phyloP scores from a whole-genome alignment of 1,140 invertebrate species.

The Drosophila setifemur region DNA sequence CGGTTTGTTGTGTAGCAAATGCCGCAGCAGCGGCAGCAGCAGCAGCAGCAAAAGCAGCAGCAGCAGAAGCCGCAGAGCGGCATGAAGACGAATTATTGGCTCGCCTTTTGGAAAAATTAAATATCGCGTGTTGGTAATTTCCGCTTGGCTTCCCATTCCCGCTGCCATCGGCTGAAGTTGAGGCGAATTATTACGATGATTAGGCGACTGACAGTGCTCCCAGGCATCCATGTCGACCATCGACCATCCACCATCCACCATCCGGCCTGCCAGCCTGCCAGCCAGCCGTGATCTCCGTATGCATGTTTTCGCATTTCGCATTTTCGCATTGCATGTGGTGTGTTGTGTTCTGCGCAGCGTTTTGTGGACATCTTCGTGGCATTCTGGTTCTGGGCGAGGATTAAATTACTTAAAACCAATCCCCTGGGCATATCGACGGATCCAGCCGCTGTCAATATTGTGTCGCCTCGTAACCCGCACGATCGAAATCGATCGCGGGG shows the following conservation, averaged over 20 bases:
- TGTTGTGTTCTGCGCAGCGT: slow-evolving; percentile 44
- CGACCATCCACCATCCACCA: slow-evolving; percentile 56
- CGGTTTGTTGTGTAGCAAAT: too few species aligned
- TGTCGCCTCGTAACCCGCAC: slow-evolving; percentile 71
- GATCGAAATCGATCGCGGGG: slow-evolving; percentile 51
- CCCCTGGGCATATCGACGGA: slow-evolving; percentile 74
- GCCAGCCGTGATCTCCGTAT: slow-evolving; percentile 54
- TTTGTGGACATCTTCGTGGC: slow-evolving; percentile 76
- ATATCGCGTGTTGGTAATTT: slow-evolving; percentile 80
- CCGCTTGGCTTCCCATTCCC: slow-evolving; percentile 76
- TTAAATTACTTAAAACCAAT: slow-evolving; percentile 74
- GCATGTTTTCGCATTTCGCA: slow-evolving; percentile 41
- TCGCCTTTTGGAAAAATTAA: slow-evolving; percentile 78
- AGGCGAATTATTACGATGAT: slow-evolving; percentile 79
- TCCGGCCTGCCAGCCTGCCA: slow-evolving; percentile 27
- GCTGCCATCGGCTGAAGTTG: slow-evolving; percentile 76
- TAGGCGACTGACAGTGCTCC: slow-evolving; percentile 76
- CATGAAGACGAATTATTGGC: slow-evolving; percentile 74
- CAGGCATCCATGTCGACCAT: slow-evolving; percentile 73
- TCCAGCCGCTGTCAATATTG: slow-evolving; percentile 76
- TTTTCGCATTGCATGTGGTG: slow-evolving; percentile 60
- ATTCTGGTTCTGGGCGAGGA: slow-evolving; percentile 78
- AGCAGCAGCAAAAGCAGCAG: slow-evolving; percentile 1
- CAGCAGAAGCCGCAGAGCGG: slow-evolving; percentile 25
- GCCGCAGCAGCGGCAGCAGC: slow-evolving; percentile 1